Base-by-base conservation (phyloP, 2,888 invertebrate genomes). In the Eubasilissa splendida region DNA sequence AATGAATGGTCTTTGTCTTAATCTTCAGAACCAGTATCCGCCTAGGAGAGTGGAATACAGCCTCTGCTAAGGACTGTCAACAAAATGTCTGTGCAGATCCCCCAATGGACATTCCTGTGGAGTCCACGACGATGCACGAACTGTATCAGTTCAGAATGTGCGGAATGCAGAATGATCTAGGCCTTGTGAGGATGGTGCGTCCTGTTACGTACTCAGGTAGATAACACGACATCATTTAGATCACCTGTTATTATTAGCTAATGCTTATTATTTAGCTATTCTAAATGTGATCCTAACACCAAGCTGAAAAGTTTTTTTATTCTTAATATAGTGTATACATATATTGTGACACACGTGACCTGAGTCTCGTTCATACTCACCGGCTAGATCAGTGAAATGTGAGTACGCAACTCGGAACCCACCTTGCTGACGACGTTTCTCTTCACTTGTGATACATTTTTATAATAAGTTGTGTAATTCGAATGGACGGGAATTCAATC, bases 151-250 rank as follows among this genome's bases (percentile, higher is more conserved):
- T 94, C 0, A 85, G 85, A 0, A 91, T 92, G 71, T 85, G 85
- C 2, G 91, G 93, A 85, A 94, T 94, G 85, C 88, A 89, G 42
- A 89, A 95, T 85, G 96, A 96, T 85, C 94, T 96, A 63, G 96
- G 95, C 0, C 87, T 96, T 11, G 85, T 96, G 56, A 90, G 95
- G 77, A 88, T 96, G 12, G 85, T 88, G 0, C 86, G 86, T 1
- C 87, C 91, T 53, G 92, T 93, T 0, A 83, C 85, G 4, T 92
- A 90, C 85, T 92, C 91, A 74, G 90, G 92, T 92, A 86, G 85
- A 84, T 2, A 0, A 8, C 59, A 5, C 14, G 8, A 60, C 10
- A 31, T 60, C 10, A 31, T n/a, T 9, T 31, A 4, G 60, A 9
- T 31, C 31, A 60, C 3, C 8, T 10, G 3, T n/a, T 31, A 60